phyloP scores from a whole-genome alignment of 2,797 vertebrate genomes.

The Sebastes vulpes region DNA sequence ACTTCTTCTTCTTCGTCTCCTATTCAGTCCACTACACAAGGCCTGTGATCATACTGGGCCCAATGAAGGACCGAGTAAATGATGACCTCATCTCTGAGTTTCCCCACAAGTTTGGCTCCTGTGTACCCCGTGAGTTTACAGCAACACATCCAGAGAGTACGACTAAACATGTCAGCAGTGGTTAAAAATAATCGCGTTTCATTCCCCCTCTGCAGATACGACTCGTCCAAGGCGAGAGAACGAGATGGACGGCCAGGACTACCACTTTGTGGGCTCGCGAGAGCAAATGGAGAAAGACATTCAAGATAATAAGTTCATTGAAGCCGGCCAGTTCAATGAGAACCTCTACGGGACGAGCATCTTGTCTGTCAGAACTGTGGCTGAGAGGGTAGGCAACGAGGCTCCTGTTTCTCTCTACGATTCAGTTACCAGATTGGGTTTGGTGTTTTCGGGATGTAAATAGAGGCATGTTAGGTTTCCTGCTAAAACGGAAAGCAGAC shows the following conservation, averaged over 20 bases:
- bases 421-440: background rate
- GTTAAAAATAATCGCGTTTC: background rate
- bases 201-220: conserved; percentile 87
- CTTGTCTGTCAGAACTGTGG: conserved; percentile 96
- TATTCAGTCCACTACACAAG: conserved; percentile 95
- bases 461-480: background rate
- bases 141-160: background rate
- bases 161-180: background rate
- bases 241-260: conserved; percentile 97
- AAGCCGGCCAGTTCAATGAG: conserved; percentile 98
- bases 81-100: conserved; percentile 99
- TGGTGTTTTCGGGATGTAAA: background rate
- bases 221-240: conserved; percentile 95
- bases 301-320: conserved; percentile 99
- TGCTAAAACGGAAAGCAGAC: background rate
- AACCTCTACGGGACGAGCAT: conserved; percentile 99
- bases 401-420: background rate
- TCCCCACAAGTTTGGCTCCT: conserved; percentile 98
- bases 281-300: conserved; percentile 99
- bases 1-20: background rate
- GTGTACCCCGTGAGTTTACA: conserved; percentile 94
- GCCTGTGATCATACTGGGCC: conserved; percentile 98
- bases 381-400: conserved; percentile 90
- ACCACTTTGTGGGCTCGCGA: conserved; percentile 95
- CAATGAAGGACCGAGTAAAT: conserved; percentile 96